phyloP scores from a whole-genome alignment of 2,888 invertebrate genomes.

The Megamerina dolium region DNA sequence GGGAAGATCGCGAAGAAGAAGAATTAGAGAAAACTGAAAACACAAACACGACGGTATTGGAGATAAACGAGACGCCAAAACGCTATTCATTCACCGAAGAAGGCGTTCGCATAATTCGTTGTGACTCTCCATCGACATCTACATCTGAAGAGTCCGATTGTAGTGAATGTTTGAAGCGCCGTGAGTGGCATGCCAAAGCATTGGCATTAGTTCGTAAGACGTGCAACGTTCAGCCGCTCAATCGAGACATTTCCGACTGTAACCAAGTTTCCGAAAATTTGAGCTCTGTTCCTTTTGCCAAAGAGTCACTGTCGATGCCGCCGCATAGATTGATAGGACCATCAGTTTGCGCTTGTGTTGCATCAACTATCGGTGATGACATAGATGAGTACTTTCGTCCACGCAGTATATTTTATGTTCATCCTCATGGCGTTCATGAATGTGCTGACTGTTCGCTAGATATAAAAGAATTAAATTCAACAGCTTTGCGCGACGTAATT shows the following conservation, averaged over 20 bases:
- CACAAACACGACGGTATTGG: constrained; percentile 16
- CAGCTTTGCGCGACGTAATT: constrained; percentile 13
- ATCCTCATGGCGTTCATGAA: constrained; percentile 59
- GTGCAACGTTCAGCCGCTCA: constrained; percentile 43
- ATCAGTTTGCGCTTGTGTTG: constrained; percentile 69
- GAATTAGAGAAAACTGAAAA: constrained; percentile 21
- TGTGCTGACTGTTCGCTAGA: constrained; percentile 46
- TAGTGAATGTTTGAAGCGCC: constrained; percentile 49
- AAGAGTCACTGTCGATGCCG: constrained; percentile 57
- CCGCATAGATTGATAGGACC: constrained; percentile 61
- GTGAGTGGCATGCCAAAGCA: constrained; percentile 49
- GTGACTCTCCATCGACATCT: constrained; percentile 48
- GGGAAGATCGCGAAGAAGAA: constrained; percentile 22
- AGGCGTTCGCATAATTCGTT: constrained; percentile 54
- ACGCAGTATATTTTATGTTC: constrained; percentile 64
- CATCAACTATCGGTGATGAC: constrained; percentile 57
- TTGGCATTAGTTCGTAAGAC: constrained; percentile 48
- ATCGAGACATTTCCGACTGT: constrained; percentile 22
- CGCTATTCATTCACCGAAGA: constrained; percentile 67
- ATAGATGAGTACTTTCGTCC: constrained; percentile 59
- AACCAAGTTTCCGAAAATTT: constrained; percentile 20
- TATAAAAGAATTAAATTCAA: constrained; percentile 19
- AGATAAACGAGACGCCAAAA: constrained; percentile 50
- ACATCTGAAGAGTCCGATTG: constrained; percentile 50
- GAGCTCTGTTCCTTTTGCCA: constrained; percentile 23